Evolutionary conservation across 2,113 vertebrate species (phyloP).

Genomic region (Mirounga angustirostris): DNA sequence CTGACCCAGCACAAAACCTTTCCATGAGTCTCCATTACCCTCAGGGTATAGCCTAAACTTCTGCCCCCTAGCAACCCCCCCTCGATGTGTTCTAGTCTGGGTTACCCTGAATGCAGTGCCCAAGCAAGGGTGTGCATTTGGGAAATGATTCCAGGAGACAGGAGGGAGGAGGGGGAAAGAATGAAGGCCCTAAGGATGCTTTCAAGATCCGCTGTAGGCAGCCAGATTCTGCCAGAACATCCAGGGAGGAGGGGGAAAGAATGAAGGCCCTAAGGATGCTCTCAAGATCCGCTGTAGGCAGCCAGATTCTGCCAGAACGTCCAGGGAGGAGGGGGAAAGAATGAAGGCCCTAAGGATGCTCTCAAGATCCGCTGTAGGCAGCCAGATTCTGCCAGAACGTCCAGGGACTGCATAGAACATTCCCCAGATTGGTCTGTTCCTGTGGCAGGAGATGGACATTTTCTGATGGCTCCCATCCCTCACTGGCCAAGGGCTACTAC

Average conservation of each 20-base stretch:
- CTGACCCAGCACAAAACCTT: background rate
- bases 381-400: background rate
- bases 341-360: background rate
- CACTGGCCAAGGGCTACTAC: background rate
- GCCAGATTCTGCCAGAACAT: background rate
- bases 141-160: background rate
- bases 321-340: background rate
- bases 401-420: background rate
- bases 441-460: background rate
- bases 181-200: background rate
- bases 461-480: background rate
- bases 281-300: background rate
- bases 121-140: background rate
- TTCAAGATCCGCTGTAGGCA: background rate
- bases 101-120: background rate
- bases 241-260: background rate
- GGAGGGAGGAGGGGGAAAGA: background rate
- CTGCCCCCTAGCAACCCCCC: background rate
- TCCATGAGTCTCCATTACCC: background rate
- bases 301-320: background rate
- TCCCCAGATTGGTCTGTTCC: background rate
- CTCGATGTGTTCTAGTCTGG: accelerated
- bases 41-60: background rate
- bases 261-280: background rate
- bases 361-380: background rate